A percentile compares a stretch with the other conserved stretches of the same genome.
Conservation (phyloP, 2,113 vertebrate genomes). For the Hyla sarda region DNA sequence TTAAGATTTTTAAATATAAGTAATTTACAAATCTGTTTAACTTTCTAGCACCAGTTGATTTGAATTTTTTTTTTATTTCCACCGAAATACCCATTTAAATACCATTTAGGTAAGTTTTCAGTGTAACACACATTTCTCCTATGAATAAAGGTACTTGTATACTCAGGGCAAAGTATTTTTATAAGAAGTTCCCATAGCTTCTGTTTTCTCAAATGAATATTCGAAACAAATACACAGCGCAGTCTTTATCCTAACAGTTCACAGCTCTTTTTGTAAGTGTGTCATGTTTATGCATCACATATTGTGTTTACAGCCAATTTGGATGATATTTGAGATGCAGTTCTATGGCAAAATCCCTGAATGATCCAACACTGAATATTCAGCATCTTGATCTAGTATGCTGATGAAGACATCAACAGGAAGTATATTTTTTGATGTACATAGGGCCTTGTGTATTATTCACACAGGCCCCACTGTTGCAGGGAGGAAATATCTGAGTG, state of each 20-base stretch:
- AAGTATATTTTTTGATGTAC: conserved; percentile 50
- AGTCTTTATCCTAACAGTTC: neutral
- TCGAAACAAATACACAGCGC: neutral
- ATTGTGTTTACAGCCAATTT: neutral
- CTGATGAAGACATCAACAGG: conserved; percentile 56
- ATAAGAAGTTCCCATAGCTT: neutral
- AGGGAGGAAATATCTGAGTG: conserved; percentile 51
- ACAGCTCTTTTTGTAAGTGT: neutral
- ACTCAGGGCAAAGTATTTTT: neutral
- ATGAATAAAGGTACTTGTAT: too few relatives aligned
- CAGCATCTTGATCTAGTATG: conserved; percentile 51
- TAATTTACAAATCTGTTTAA: too few relatives aligned
- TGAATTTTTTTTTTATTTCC: too few relatives aligned
- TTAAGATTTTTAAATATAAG: too few relatives aligned
- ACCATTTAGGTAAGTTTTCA: too few relatives aligned
- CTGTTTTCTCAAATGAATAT: neutral
- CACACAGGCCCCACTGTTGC: conserved; percentile 46
- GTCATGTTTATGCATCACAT: conserved; percentile 17
- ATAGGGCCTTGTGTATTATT: conserved; percentile 47
- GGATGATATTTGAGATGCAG: conserved; percentile 32
- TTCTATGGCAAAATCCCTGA: neutral
- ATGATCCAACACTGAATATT: conserved; percentile 40
- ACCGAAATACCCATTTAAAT: too few relatives aligned
- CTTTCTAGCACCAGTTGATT: too few relatives aligned
- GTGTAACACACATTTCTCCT: too few relatives aligned